Evolutionary conservation across 2,797 vertebrate genomes (phyloP).

Genomic region (Xenops minutus): DNA sequence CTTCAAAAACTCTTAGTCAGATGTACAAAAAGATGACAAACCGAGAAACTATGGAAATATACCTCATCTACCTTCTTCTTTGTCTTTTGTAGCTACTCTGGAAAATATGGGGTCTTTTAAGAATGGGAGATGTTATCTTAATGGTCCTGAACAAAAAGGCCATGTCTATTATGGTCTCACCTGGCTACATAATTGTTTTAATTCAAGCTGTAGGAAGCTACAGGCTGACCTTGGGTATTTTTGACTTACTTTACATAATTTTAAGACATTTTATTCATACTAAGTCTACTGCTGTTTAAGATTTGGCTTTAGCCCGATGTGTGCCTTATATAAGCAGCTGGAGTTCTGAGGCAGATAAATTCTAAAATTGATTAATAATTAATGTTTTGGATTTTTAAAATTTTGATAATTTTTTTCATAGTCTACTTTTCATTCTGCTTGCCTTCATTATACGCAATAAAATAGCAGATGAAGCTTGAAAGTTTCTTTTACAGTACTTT

Average conservation of each 20-base stretch:
- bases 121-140: not conserved
- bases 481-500: conserved; percentile 69
- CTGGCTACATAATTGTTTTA: not conserved
- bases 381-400: not conserved
- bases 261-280: not conserved
- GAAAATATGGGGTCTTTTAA: not conserved
- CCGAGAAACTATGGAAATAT: not conserved
- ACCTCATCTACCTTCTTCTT: not conserved
- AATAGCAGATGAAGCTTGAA: conserved; percentile 71
- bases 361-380: not conserved
- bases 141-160: not conserved
- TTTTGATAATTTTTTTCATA: not conserved
- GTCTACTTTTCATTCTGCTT: not conserved
- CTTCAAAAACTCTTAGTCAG: not conserved
- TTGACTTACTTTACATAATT: not conserved
- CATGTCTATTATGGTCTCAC: not conserved
- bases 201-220: not conserved
- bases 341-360: not conserved
- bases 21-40: not conserved
- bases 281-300: not conserved
- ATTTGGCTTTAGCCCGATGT: not conserved
- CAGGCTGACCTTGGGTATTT: not conserved
- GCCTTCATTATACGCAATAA: conserved; percentile 2
- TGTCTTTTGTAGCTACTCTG: not conserved
- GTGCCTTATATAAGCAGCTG: not conserved